Percentiles rank a stretch among this genome's conserved stretches.
These are phyloP conservation scores for Psylliodes chrysocephalus DNA, from an alignment of 2,888 invertebrate genomes.

Conservation along the genomic window DNA sequence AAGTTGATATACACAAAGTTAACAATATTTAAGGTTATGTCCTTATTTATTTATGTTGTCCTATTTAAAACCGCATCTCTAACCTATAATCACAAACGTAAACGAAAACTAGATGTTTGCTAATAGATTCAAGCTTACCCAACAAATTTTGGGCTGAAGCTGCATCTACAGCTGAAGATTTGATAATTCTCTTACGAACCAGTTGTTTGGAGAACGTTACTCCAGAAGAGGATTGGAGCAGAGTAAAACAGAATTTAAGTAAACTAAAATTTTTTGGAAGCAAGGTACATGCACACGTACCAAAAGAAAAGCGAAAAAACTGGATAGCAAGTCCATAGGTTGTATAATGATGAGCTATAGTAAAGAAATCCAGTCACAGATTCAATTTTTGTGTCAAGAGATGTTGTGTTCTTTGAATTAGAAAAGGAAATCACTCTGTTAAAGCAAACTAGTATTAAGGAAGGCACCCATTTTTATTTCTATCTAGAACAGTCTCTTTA, in stretches of 20 bases:
- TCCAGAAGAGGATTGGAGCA: constrained; percentile 20
- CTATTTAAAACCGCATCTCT: too few relatives aligned
- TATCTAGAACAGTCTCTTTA: not conserved
- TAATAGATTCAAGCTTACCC: too few relatives aligned
- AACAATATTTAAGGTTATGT: too few relatives aligned
- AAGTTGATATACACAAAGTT: too few relatives aligned
- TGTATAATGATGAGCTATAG: constrained; percentile 34
- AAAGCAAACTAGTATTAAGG: not conserved
- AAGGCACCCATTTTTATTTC: constrained; percentile 1
- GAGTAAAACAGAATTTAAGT: constrained; percentile 22
- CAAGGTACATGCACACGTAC: constrained; percentile 28
- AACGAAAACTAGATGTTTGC: too few relatives aligned
- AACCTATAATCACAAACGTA: too few relatives aligned
- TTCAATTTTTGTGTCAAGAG: constrained; percentile 10
- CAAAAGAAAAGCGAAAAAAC: constrained; percentile 33
- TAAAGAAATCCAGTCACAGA: constrained; percentile 1
- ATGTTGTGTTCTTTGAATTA: constrained; percentile 15
- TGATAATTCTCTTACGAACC: constrained; percentile 10
- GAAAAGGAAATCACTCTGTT: constrained; percentile 15
- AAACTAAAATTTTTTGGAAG: constrained; percentile 33
- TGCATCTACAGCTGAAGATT: too few relatives aligned
- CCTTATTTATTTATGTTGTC: too few relatives aligned
- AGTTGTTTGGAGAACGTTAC: constrained; percentile 7
- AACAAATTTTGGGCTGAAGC: too few relatives aligned
- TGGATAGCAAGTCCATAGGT: constrained; percentile 25